Base-by-base conservation (phyloP, 2,113 vertebrate species). In the Leptocoma aspasia region DNA sequence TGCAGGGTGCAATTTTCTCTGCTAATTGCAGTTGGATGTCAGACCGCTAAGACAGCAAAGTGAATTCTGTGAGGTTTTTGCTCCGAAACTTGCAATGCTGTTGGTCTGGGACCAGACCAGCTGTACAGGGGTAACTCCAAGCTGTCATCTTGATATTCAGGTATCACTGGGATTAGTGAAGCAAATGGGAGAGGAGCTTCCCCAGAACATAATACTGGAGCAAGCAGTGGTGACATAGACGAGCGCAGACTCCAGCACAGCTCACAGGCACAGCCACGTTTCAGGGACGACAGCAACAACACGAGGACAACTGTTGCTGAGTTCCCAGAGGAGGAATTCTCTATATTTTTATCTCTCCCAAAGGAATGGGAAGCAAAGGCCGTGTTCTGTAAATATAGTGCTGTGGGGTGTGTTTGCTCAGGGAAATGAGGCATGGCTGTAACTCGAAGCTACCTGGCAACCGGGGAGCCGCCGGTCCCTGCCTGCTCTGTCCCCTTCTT, bases 291-390 rank as follows among this genome's bases (percentile, higher is more conserved):
- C 65, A 76, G 66, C 84, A 60, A 39, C 86, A 86, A 53, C 83
- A 80, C 28, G 21, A 64, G 83, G 77, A 45, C 89, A 92, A 64
- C 89, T 94, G 92, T 89, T 96, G 92, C 91, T 76, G 90, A 92
- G 81, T 68, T 94, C 89, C 83, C 78, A 60, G 68, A 82, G 92
- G 95, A 95, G 80, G 94, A 92, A 92, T 94, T 82, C 81, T 78
- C 81, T 82, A 91, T 86, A 89, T 92, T 94, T 95, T 56, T 71
- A 33, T 78, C 39, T 56, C 2, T 2, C 92, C 84, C 61, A 56
- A 60, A 96, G 94, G 91, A 94, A 86, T 50, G 81, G 66, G 68
- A 94, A 97, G 94, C 95, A 94, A 92, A 94, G 94, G 94, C 95
- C 26, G 3, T 2, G n/a, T 41, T 91, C 91, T 92, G 96, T 94